Evolutionary conservation across 2,797 vertebrate genomes (phyloP).

Genomic region (Pseudochirops corinnae): DNA sequence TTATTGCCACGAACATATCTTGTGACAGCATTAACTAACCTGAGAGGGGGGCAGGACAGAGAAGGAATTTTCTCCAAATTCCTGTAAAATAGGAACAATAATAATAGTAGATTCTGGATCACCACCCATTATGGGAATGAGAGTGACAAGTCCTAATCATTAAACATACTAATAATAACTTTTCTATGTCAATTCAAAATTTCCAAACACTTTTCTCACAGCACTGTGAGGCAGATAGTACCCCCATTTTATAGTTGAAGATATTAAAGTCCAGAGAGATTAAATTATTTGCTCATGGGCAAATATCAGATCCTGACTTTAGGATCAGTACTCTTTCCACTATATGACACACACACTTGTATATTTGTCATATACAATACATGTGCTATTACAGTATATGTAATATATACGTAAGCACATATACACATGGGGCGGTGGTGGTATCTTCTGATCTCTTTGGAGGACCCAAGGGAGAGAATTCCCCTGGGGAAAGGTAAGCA

Average conservation of each 20-base stretch:
- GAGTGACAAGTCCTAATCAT: not conserved
- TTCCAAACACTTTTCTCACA: not conserved
- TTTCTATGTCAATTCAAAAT: not conserved
- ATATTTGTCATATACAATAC: no score
- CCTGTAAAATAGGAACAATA: not conserved
- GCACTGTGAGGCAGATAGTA: not conserved
- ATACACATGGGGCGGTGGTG: fast-evolving
- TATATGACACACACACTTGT: not conserved
- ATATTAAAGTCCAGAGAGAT: not conserved
- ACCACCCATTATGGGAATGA: not conserved
- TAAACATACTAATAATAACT: not conserved
- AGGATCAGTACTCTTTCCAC: not conserved
- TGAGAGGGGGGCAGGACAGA: not conserved
- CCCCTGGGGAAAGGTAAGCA: not conserved
- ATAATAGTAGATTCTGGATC: not conserved
- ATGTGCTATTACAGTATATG: no score
- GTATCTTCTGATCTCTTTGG: not conserved
- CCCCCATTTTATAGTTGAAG: not conserved
- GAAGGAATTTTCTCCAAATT: not conserved
- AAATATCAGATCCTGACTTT: not conserved
- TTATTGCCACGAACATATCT: not conserved
- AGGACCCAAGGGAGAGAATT: not conserved
- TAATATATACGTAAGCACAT: not conserved
- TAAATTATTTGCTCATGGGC: not conserved
- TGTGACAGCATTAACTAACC: not conserved